Evolutionary conservation across 2,888 invertebrate genomes (phyloP), one percentile per base, ranked within the genome.

Genomic region (Athalia rosae): DNA sequence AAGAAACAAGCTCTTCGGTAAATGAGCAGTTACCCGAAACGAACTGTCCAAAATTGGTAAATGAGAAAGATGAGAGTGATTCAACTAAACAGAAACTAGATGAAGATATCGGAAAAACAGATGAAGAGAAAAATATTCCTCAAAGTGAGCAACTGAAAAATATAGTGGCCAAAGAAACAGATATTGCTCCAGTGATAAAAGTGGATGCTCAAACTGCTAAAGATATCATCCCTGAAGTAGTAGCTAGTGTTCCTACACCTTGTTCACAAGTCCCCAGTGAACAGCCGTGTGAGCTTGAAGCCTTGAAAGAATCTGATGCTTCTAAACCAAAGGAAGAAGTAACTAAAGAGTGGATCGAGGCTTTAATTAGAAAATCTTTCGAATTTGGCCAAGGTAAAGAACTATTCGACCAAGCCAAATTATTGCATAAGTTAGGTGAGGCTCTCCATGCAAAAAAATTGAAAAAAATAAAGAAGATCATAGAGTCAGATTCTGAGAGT

Each of bases 401-500:
- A 71, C 82, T 88, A 28, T 82, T 88, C 7, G 86, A 88, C 81
- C 92, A 92, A 84, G 87, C 90, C 1, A 92, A 91, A 88, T 90
- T 92, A 61, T 90, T 92, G 82, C 90, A 91, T 81, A 88, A 91
- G 69, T 84, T 93, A 9, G 88, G 87, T 47, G 84, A 84, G 15
- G 82, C 81, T 3, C 76, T 85, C 5, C 91, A 91, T 82, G 90
- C 92, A 76, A 92, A 92, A 85, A 90, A 92, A 73, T 92, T 91
- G 82, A 93, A 92, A 82, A 93, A 92, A 82, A 91, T 93, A 43
- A 92, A 92, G 83, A 92, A 91, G 83, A 90, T 92, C 0, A 91
- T 92, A 79, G 92, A 92, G 83, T 91, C 92, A 4, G 92, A 92
- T 15, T 92, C 91, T 0, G 92, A 92, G 6, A 84, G 84, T 8